These are phyloP conservation scores for Enteromius argenteus DNA, from an alignment of 2,797 vertebrate genomes.

Conservation along the genomic window DNA sequence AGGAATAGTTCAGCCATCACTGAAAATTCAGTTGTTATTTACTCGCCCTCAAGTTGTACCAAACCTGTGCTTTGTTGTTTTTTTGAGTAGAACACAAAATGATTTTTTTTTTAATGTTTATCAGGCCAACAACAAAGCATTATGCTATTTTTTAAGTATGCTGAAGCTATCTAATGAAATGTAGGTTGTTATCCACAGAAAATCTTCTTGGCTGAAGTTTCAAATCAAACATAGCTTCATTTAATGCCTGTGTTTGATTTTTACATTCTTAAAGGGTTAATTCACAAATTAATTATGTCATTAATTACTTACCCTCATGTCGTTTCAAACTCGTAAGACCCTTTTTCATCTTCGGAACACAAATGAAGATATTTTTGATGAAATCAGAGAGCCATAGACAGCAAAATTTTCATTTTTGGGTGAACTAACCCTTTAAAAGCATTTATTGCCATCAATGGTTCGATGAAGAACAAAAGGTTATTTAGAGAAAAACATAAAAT, in stretches of 20 bases:
- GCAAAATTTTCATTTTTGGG: no score
- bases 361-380: no score
- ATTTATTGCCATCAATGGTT: no score
- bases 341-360: no score
- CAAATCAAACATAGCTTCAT: neutral
- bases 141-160: neutral
- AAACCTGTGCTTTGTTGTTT: neutral
- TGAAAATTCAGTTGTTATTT: neutral
- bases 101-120: neutral
- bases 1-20: neutral
- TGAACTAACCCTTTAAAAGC: no score
- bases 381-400: no score
- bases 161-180: neutral
- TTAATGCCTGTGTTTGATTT: neutral
- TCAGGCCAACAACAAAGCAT: neutral
- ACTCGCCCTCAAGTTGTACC: neutral
- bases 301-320: no score
- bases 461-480: no score
- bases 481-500: no score
- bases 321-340: no score
- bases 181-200: neutral
- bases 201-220: neutral
- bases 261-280: neutral
- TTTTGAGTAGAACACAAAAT: neutral
- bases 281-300: no score